Evolutionary conservation across 2,113 vertebrate species (phyloP), one percentile per base, ranked within the genome.

Genomic region (Triplophysa tibetana): DNA sequence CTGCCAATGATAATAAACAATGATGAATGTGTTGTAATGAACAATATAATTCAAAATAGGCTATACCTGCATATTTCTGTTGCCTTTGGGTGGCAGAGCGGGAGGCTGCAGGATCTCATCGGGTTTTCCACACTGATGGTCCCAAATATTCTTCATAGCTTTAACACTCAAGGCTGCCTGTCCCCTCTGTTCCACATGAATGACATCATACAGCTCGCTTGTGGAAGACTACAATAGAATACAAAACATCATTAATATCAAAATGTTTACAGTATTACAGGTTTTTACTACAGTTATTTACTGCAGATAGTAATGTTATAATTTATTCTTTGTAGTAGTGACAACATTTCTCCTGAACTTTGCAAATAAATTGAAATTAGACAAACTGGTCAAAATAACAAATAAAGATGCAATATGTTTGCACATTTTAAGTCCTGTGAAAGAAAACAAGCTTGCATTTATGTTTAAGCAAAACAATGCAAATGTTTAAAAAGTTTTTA

Each of bases 151-250:
- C 58, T 70, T 89, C 5, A 62, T 70, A 75, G 87, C 68, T 38
- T 83, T 77, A 17, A 83, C 81, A 24, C 79, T 70, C 6, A 81
- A 61, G 9, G 41, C 64, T 2, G 86, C 73, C 38, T 82, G 90
- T 56, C 76, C 84, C 77, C 85, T 88, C 0, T 54, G 80, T 21
- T 72, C 78, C 14, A 89, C 52, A 79, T 88, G 88, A 66, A 95
- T 90, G 45, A 83, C 87, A 26, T 94, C 94, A 48, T 94, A 95
- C 14, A 92, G 75, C 12, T 90, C 88, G 73, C 81, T 81, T 26
- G 83, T 82, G 43, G 84, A 75, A 1, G 21, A 63, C 93, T 94
- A 86, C 24, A 79, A 75, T 26, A 68, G 23, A 50, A 45, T 45
- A 6, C 2, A 8, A 43, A 33, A 45, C 12, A 45, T 12, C 9